Conservation (phyloP, 1,140 invertebrate genomes). For the Drosophila aff. region DNA sequence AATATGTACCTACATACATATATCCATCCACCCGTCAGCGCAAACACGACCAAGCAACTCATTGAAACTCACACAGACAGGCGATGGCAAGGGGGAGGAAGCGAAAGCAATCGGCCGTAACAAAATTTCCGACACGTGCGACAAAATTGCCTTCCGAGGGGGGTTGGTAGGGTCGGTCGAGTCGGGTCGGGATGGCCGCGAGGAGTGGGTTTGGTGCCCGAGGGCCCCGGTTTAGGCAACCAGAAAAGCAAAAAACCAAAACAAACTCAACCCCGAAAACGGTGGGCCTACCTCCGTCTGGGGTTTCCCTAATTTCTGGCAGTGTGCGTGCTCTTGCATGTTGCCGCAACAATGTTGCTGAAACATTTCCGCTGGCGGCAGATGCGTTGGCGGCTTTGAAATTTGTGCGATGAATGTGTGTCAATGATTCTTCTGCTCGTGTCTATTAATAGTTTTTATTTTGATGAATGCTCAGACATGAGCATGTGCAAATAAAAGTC, state of each 20-base stretch:
- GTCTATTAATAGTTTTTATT: constrained; percentile 45
- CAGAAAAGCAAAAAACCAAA: constrained; percentile 43
- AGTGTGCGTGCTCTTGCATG: constrained; percentile 3
- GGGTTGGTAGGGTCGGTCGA: neutral
- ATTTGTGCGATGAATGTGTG: constrained; percentile 29
- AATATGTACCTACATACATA: neutral
- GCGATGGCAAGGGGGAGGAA: constrained; percentile 26
- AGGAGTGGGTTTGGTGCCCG: constrained; percentile 16
- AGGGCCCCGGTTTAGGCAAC: constrained; percentile 32
- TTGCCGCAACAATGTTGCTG: constrained; percentile 40
- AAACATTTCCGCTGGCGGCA: constrained; percentile 31
- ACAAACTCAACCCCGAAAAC: constrained; percentile 39
- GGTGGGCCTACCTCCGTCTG: neutral
- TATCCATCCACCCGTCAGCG: constrained; percentile 21
- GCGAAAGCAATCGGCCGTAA: constrained; percentile 80
- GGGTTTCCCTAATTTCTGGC: constrained; percentile 24
- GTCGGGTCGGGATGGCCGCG: constrained; percentile 6
- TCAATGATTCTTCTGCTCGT: constrained; percentile 24
- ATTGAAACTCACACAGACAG: constrained; percentile 31
- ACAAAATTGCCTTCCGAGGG: constrained; percentile 66
- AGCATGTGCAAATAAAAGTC: constrained; percentile 12
- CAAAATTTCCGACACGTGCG: constrained; percentile 83
- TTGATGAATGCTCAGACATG: constrained; percentile 12
- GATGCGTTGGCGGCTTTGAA: constrained; percentile 28
- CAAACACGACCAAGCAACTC: constrained; percentile 32